These are phyloP conservation scores for Cnemophilus loriae DNA, from an alignment of 2,113 vertebrate genomes.

Conservation along the genomic window DNA sequence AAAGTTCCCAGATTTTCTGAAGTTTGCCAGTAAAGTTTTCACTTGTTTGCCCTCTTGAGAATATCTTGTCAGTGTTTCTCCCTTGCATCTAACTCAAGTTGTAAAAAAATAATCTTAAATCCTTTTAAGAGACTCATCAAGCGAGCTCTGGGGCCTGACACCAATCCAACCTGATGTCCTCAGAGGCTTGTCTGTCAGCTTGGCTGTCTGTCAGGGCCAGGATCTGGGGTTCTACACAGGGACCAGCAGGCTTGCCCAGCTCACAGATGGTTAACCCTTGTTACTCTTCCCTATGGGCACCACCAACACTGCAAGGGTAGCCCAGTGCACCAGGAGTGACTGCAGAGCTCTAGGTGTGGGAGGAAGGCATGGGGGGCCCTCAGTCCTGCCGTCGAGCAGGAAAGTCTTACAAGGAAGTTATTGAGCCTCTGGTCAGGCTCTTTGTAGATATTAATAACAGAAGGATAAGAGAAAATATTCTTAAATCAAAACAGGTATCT, in stretches of 20 bases:
- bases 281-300: not conserved
- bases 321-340: not conserved
- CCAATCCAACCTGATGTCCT: no score
- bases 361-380: not conserved
- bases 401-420: not conserved
- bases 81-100: not conserved
- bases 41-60: not conserved
- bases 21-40: not conserved
- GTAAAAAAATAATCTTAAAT: not conserved
- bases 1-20: not conserved
- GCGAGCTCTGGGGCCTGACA: not conserved
- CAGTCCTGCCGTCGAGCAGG: rapidly evolving
- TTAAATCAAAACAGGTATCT: not conserved
- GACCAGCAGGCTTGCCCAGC: not conserved
- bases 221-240: not conserved
- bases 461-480: not conserved
- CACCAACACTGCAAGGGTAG: not conserved
- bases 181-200: not conserved
- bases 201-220: not conserved
- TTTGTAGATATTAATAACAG: not conserved
- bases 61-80: not conserved
- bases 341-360: not conserved
- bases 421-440: not conserved
- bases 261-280: not conserved
- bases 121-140: not conserved